A percentile compares a stretch with the other conserved stretches of the same genome.
Evolutionary conservation across 2,797 vertebrate genomes (phyloP).

Genomic region (Pangasius djambal): DNA sequence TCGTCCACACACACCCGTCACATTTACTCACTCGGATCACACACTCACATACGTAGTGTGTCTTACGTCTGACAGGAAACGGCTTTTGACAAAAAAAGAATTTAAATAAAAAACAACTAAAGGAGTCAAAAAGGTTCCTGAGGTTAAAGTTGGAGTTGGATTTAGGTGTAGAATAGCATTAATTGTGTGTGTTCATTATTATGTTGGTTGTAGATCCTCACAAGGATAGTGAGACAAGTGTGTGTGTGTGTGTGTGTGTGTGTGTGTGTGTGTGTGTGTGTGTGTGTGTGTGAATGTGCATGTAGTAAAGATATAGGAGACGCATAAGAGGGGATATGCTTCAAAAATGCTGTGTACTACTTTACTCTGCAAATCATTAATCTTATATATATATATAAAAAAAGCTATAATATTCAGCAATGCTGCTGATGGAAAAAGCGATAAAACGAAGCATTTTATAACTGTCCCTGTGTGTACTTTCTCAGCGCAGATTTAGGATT

Average conservation of each 20-base stretch:
- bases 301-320: background rate
- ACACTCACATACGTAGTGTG: slow-evolving; percentile 14
- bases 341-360: background rate
- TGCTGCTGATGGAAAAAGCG: background rate
- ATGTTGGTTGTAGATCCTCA: background rate
- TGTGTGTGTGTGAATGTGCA: background rate
- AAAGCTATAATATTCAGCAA: background rate
- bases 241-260: background rate
- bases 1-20: too few species aligned
- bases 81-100: too few species aligned
- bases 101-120: too few species aligned
- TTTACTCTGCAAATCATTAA: slow-evolving; percentile 10
- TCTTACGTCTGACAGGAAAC: background rate
- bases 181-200: background rate
- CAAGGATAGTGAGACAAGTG: background rate
- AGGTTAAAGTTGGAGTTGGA: background rate
- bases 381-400: background rate
- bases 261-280: background rate
- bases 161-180: background rate
- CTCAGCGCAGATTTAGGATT: background rate
- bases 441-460: background rate
- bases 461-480: slow-evolving; percentile 6
- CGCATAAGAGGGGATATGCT: background rate
- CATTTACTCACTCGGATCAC: slow-evolving; percentile 14
- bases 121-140: background rate